Evolutionary conservation across 2,888 invertebrate genomes (phyloP), one percentile per base, ranked within the genome.

Genomic region (Steinernema hermaphroditum): DNA sequence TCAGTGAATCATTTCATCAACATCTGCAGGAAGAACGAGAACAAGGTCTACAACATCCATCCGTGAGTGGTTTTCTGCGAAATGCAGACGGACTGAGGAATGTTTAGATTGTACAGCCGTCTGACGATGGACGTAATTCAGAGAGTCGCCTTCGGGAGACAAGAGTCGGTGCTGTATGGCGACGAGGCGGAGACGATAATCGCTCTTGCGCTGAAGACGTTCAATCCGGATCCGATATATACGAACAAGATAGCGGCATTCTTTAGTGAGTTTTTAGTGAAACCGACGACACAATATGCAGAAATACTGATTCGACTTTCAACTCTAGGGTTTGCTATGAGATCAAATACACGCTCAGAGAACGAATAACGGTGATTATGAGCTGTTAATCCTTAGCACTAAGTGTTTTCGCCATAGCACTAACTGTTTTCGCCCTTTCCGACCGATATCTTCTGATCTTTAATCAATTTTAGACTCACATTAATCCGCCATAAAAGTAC

Each of bases 121-220:
- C 72, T 83, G 24, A 81, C 83, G 0, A 76, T 83, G 72, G 82
- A 83, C 54, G 80, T 82, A 16, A 83, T 82, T 24, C 81, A 79
- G 62, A 74, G 80, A 43, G 77, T 77, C 50, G 83, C 82, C 16
- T 82, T 83, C 32, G 83, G 78, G n/a, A 75, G 78, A 34, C 76
- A 80, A 19, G 73, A 75, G 22, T 77, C 82, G 32, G 76, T 76
- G 62, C 75, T 79, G 27, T 49, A 77, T 19, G 75, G 82, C 71
- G 70, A 78, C 44, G 75, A 75, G 34, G 80, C 82, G 44, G 77
- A 76, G 12, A 16, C 62, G 2, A 34, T 62, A 8, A 62, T 29
- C 29, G 62, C 27, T 29, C 27, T 62, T 12, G 27, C 29, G 29
- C 29, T 22, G 29, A 29, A 62, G n/a, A 62, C 62, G 2, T 62